A percentile compares a stretch with the other conserved stretches of the same genome.
phyloP scores from a whole-genome alignment of 2,797 vertebrate species.

The Argya squamiceps region DNA sequence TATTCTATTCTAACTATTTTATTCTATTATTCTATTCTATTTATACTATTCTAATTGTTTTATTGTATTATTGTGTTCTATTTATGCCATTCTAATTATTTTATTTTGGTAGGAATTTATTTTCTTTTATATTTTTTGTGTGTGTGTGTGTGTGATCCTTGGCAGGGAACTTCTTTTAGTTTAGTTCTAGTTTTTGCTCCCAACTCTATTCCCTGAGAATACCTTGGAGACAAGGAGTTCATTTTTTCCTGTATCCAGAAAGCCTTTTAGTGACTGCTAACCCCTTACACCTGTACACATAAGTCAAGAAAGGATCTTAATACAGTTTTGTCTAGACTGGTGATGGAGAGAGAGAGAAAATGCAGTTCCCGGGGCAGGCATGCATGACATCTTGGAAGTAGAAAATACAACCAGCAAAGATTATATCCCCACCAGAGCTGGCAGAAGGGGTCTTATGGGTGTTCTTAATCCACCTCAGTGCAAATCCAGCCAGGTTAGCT shows the following conservation, averaged over 20 bases:
- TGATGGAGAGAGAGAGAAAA: not conserved
- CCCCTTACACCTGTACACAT: not conserved
- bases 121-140: too few species aligned
- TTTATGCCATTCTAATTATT: too few species aligned
- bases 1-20: not conserved
- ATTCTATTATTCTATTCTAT: not conserved
- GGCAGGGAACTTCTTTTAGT: not conserved
- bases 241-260: not conserved
- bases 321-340: slow-evolving; percentile 9
- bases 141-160: not conserved
- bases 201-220: not conserved
- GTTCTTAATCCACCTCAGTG: not conserved
- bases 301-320: not conserved
- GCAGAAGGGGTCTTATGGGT: not conserved
- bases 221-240: not conserved
- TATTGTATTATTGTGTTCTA: too few species aligned
- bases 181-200: not conserved
- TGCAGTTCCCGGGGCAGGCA: not conserved
- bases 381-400: not conserved
- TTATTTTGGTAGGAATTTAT: not conserved
- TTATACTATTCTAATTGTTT: too few species aligned
- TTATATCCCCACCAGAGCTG: slow-evolving; percentile 2
- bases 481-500: slow-evolving; percentile 36
- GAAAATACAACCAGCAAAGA: not conserved
- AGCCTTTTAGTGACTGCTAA: not conserved